A percentile compares a stretch with the other conserved stretches of the same genome.
phyloP scores from a whole-genome alignment of 37 sponge, comb jelly and placozoan genomes.

The Ianthella basta region DNA sequence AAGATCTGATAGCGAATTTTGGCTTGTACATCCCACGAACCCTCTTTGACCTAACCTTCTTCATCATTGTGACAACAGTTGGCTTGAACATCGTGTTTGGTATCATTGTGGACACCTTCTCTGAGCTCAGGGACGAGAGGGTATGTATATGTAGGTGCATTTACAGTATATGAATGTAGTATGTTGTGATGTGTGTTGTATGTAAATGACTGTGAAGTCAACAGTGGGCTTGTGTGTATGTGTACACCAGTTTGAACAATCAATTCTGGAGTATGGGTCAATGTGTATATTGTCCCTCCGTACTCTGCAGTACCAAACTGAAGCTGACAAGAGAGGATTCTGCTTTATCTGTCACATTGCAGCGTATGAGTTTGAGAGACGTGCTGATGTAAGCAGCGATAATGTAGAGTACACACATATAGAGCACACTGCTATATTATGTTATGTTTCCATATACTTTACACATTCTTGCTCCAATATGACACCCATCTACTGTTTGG shows the following conservation, averaged over 20 bases:
- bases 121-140: conserved; percentile 63
- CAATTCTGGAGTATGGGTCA: no score
- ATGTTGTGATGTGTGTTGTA: no score
- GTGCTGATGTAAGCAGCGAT: conserved; percentile 21
- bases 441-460: background rate
- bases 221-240: no score
- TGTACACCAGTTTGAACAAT: no score
- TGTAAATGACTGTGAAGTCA: no score
- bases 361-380: conserved; percentile 72
- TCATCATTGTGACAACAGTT: conserved; percentile 61
- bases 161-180: no score
- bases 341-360: conserved; percentile 71
- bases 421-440: background rate
- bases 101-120: conserved; percentile 73
- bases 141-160: background rate
- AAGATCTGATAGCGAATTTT: background rate
- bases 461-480: background rate
- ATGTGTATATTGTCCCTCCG: background rate
- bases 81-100: conserved; percentile 72
- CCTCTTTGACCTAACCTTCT: conserved; percentile 58
- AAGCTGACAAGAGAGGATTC: conserved; percentile 50
- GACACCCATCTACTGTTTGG: background rate
- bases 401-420: background rate
- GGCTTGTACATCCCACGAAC: conserved; percentile 28
- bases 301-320: conserved; percentile 42